Conservation (phyloP, 2,113 vertebrate genomes). For the Podarcis cretensis region DNA sequence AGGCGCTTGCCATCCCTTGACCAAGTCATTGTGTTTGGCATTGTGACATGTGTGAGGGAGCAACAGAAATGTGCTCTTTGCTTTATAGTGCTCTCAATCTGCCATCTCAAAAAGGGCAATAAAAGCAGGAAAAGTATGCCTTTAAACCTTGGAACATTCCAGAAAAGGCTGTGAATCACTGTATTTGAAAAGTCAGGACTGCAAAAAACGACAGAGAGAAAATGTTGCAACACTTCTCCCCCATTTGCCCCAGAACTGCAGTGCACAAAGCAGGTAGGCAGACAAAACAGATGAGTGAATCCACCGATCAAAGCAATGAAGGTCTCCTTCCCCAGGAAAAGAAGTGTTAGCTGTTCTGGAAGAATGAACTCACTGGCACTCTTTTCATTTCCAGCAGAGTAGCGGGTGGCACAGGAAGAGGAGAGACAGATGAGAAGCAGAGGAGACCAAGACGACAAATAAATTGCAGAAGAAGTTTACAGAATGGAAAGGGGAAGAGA, state of each 20-base stretch:
- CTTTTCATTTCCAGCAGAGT: constrained; percentile 34
- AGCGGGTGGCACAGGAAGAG: constrained; percentile 34
- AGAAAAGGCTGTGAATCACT: constrained; percentile 25
- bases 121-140: background rate
- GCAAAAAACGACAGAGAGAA: background rate
- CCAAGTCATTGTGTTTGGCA: background rate
- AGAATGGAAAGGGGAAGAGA: constrained; percentile 9
- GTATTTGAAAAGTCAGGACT: background rate
- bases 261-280: constrained; percentile 29
- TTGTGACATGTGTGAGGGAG: background rate
- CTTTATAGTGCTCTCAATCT: background rate
- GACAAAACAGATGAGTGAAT: constrained; percentile 45
- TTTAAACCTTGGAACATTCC: background rate
- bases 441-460: constrained; percentile 40
- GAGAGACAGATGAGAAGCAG: constrained; percentile 26
- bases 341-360: constrained; percentile 16
- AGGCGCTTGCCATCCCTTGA: background rate
- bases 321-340: background rate
- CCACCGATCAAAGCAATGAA: constrained; percentile 47
- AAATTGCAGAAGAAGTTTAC: constrained; percentile 40
- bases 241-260: constrained; percentile 6
- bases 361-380: constrained; percentile 43
- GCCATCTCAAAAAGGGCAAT: background rate
- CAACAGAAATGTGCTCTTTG: background rate
- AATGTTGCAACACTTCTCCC: constrained; percentile 1